Evolutionary conservation across 2,797 vertebrate species (phyloP).

Genomic region (Threskiornis aethiopicus): DNA sequence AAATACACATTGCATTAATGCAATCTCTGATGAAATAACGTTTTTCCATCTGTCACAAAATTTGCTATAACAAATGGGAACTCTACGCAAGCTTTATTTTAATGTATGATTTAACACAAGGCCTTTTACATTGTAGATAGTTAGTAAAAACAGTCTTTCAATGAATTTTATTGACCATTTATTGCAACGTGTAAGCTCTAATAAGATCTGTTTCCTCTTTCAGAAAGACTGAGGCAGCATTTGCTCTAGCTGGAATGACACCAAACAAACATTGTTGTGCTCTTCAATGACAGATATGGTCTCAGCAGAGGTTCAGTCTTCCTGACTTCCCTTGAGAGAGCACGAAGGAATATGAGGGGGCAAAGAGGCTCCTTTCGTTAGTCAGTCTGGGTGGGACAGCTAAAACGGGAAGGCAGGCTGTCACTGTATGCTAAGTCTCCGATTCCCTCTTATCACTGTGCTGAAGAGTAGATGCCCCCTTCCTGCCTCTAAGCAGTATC

Average conservation of each 20-base stretch:
- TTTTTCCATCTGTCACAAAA: slow-evolving; percentile 31
- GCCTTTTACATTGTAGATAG: neutral
- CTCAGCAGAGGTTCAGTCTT: neutral
- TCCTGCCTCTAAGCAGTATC: neutral
- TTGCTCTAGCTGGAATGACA: neutral
- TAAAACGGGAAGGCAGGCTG: neutral
- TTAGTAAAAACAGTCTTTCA: neutral
- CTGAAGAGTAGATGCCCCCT: neutral
- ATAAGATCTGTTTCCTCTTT: neutral
- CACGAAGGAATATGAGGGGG: neutral
- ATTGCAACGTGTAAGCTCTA: neutral
- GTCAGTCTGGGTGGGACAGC: neutral
- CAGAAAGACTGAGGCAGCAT: neutral
- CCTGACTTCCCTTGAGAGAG: neutral
- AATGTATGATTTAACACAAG: neutral
- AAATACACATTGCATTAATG: slow-evolving; percentile 29
- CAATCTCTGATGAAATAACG: neutral
- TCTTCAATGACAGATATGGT: neutral
- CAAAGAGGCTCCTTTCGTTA: neutral
- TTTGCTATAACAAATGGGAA: neutral
- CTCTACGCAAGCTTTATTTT: neutral
- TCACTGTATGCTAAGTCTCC: no score
- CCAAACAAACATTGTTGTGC: neutral
- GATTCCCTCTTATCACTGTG: neutral
- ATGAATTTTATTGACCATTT: neutral